Base-by-base conservation (phyloP, 1,140 invertebrate species). In the Hyphantria cunea region DNA sequence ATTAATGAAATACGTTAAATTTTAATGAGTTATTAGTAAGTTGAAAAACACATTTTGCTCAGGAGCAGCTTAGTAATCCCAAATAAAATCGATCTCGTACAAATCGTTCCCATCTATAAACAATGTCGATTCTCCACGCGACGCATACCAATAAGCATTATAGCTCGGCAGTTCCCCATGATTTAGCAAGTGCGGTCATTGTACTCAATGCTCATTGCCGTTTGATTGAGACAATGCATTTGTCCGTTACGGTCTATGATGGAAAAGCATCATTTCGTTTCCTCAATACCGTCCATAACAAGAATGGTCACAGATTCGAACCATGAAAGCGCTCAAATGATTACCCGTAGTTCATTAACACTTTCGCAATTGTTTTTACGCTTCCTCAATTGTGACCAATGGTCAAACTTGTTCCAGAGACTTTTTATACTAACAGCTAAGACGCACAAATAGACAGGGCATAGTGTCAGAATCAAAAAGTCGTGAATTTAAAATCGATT, bases 141-240 rank as follows among this genome's bases (percentile, higher is more conserved):
- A 54, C 53, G 70, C 58, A 72, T 72, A 68, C 63, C 62, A 64
- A 66, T 56, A 64, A 64, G 48, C 48, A 33, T 56, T 31, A 67
- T 63, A 47, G 54, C 45, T 59, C 54, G 60, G 64, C 44, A 63
- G 80, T 83, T 86, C 76, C 76, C 77, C 75, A 77, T 80, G 69
- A 80, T 82, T 85, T 80, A 77, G 71, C 77, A 74, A 80, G 65
- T 66, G 67, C 78, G 82, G 86, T 86, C 86, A 86, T 76, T 70
- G 86, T 76, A 78, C 86, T 65, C 75, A 53, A 80, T 87, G 79
- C 73, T 82, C 86, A 82, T 79, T 79, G 79, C 70, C 72, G 66
- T 85, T 82, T 76, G 80, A 89, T 88, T 86, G 81, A 85, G 76
- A 86, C 85, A 85, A 86, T 86, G 70, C 73, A 60, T 71, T 66